phyloP scores from a whole-genome alignment of 2,888 invertebrate genomes.

The Glyphotaelius pellucidus region DNA sequence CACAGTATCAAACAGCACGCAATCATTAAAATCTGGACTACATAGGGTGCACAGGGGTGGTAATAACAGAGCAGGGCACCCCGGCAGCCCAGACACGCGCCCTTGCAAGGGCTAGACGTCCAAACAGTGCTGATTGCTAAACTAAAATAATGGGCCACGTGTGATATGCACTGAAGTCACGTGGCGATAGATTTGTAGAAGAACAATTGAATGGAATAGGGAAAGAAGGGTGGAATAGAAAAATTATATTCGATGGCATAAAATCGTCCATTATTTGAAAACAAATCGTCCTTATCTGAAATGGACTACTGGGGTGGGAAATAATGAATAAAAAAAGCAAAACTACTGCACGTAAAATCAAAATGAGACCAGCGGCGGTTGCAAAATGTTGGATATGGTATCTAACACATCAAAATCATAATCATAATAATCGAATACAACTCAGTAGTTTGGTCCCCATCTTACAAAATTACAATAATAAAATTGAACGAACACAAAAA shows the following conservation, averaged over 20 bases:
- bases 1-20: conserved; percentile 6
- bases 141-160: conserved; percentile 35
- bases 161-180: not conserved
- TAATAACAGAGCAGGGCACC: not conserved
- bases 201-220: not conserved
- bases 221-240: not conserved
- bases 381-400: not conserved
- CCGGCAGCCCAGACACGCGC: not conserved
- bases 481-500: too few relatives aligned
- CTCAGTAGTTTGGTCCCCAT: too few relatives aligned
- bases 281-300: not conserved
- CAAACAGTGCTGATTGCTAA: conserved; percentile 16
- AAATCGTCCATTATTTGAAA: not conserved
- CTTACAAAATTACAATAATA: too few relatives aligned
- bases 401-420: not conserved
- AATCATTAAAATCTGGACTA: conserved; percentile 33
- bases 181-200: conserved; percentile 13
- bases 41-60: not conserved
- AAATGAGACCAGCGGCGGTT: too few relatives aligned
- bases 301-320: not conserved
- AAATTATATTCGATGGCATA: not conserved
- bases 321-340: not conserved
- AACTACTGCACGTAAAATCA: not conserved
- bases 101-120: not conserved
- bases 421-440: too few relatives aligned